Conservation (phyloP, 2,113 vertebrate genomes). For the Rousettus leschenaultii region DNA sequence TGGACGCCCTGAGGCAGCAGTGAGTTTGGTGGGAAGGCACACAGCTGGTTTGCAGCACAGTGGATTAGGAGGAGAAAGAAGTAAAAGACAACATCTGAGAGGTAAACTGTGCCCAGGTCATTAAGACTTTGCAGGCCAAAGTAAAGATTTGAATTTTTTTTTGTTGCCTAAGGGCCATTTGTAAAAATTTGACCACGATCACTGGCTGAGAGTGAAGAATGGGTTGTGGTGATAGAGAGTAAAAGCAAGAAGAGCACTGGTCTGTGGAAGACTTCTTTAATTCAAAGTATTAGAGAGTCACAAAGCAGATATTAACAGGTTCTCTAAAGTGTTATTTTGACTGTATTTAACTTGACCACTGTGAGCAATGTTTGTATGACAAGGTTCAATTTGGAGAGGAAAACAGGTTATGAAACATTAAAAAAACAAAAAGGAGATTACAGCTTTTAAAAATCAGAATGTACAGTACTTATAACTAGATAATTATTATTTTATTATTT, state of each 20-base stretch:
- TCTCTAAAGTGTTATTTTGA: not conserved
- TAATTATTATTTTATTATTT: constrained; percentile 25
- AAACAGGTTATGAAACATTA: not conserved
- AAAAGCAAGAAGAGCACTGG: not conserved
- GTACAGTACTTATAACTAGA: not conserved
- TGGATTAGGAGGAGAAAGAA: not conserved
- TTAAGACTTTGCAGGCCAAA: not conserved
- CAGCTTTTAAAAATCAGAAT: not conserved
- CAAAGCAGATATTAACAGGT: not conserved
- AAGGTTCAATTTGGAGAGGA: not conserved
- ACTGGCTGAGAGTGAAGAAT: not conserved
- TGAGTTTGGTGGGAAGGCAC: not conserved
- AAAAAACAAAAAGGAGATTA: not conserved
- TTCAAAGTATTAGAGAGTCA: not conserved
- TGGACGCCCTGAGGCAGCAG: not conserved
- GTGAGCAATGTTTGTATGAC: not conserved
- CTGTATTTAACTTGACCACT: not conserved
- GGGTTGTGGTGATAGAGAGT: not conserved
- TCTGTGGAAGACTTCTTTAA: not conserved
- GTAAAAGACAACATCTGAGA: not conserved
- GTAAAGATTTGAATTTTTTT: not conserved
- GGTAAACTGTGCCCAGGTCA: not conserved
- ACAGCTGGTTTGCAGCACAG: not conserved
- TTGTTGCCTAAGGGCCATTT: not conserved
- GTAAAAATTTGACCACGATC: not conserved